Evolutionary conservation across 2,797 vertebrate genomes (phyloP).

Genomic region (Cottoperca gobio): DNA sequence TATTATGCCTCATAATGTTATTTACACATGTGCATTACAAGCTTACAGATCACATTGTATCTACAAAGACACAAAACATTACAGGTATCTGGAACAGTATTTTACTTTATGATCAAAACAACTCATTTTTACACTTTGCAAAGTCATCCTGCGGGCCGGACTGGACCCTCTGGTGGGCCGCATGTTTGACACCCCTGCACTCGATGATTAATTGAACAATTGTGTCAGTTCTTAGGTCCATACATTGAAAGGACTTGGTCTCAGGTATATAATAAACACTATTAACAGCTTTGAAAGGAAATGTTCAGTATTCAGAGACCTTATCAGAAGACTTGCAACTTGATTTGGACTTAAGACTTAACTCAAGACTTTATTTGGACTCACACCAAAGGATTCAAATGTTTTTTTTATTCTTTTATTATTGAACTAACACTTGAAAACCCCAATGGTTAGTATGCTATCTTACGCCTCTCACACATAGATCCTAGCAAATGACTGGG

Average conservation of each 20-base stretch:
- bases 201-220: neutral
- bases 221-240: neutral
- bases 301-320: neutral
- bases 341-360: neutral
- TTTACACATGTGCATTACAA: too few relatives aligned
- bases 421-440: neutral
- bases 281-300: neutral
- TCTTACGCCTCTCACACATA: neutral
- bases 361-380: neutral
- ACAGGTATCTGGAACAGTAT: too few relatives aligned
- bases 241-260: neutral
- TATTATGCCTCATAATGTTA: too few relatives aligned
- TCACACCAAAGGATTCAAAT: neutral
- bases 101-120: too few relatives aligned
- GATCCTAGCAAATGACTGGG: neutral
- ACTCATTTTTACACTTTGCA: too few relatives aligned
- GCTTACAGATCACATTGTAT: too few relatives aligned
- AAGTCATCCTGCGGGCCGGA: too few relatives aligned
- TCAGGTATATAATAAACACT: neutral
- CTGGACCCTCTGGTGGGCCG: too few relatives aligned
- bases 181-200: too few relatives aligned
- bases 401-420: too few relatives aligned
- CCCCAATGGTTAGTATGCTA: too few relatives aligned
- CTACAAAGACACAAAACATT: too few relatives aligned
- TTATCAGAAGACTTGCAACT: neutral